phyloP scores from a whole-genome alignment of 2,888 invertebrate species.

The Taphrorychus bicolor region DNA sequence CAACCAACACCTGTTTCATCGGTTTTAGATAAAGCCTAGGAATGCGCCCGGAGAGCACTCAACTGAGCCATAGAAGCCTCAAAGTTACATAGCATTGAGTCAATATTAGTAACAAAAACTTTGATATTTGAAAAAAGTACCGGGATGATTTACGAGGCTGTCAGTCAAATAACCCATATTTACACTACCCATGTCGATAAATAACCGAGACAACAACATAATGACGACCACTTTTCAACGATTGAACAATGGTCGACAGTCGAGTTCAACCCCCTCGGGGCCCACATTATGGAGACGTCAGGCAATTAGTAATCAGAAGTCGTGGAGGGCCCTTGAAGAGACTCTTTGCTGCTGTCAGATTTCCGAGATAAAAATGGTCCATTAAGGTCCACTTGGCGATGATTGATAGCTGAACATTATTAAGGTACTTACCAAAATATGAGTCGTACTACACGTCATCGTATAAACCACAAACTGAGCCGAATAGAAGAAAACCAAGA shows the following conservation, averaged over 20 bases:
- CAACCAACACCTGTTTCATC: constrained; percentile 26
- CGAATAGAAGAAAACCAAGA: not conserved
- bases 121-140: too few relatives aligned
- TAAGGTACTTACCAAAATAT: constrained; percentile 7
- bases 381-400: not conserved
- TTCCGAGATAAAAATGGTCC: not conserved
- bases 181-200: constrained; percentile 21
- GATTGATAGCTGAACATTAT: not conserved
- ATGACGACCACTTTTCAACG: constrained; percentile 17
- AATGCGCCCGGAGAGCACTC: constrained; percentile 37
- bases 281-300: constrained; percentile 9
- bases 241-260: constrained; percentile 29
- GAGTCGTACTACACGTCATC: not conserved
- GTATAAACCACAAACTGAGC: not conserved
- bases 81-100: too few relatives aligned
- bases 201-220: constrained; percentile 24
- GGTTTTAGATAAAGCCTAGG: constrained; percentile 20
- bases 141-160: constrained; percentile 16
- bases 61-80: too few relatives aligned
- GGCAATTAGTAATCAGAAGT: constrained; percentile 29
- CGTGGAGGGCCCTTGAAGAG: constrained; percentile 10
- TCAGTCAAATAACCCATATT: constrained; percentile 22
- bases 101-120: too few relatives aligned
- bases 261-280: constrained; percentile 15
- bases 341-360: constrained; percentile 12